A percentile compares a stretch with the other conserved stretches of the same genome.
Conservation (phyloP, 2,888 invertebrate species). For the Taphrorychus bicolor region DNA sequence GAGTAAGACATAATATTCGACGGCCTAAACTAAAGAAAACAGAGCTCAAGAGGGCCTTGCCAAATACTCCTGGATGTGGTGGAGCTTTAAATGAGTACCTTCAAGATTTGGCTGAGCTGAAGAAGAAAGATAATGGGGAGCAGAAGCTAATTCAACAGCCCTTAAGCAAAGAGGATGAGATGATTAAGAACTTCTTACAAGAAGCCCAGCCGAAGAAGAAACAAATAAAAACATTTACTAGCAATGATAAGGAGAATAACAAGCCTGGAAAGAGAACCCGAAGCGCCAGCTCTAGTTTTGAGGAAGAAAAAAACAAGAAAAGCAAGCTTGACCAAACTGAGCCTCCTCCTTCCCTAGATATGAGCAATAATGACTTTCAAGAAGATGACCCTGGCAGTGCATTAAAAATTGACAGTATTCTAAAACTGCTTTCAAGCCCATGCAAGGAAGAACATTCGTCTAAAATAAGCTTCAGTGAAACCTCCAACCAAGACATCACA, state of each 20-base stretch:
- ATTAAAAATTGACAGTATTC: slow-evolving; percentile 48
- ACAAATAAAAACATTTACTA: background rate
- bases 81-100: slow-evolving; percentile 47
- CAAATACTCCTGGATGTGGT: slow-evolving; percentile 47
- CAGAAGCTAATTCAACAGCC: background rate
- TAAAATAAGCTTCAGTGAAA: background rate
- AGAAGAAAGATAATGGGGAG: slow-evolving; percentile 17
- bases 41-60: slow-evolving; percentile 6
- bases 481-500: background rate
- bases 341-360: too few species aligned
- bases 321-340: too few species aligned
- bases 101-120: slow-evolving; percentile 43
- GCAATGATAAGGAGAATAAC: background rate
- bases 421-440: slow-evolving; percentile 52
- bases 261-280: background rate
- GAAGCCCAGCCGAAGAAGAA: background rate
- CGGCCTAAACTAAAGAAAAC: slow-evolving; percentile 65
- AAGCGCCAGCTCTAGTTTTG: background rate
- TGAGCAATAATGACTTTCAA: slow-evolving; percentile 49
- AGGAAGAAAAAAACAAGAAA: background rate
- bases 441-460: background rate
- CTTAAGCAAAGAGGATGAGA: background rate
- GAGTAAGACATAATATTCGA: slow-evolving; percentile 69
- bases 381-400: too few species aligned
- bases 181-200: background rate